Base-by-base conservation (phyloP, 2,113 vertebrate species). In the Sturnus vulgaris region DNA sequence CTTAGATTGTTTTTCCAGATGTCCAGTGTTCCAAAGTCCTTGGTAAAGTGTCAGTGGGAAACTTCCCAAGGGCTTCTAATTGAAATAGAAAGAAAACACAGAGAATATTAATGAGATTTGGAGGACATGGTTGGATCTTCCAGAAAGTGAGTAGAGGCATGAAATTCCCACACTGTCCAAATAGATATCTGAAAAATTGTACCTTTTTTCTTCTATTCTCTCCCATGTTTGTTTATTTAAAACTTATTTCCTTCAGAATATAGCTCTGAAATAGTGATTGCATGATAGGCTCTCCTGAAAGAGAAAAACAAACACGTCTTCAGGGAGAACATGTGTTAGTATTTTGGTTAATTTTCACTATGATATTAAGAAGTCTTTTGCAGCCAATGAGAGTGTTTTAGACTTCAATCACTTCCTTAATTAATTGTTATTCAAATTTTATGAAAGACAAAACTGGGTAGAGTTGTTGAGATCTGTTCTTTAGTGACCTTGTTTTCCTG, bases 251-350 rank as follows among this genome's bases (percentile, higher is more conserved):
- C 21, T 49, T 75, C 56, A 63, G 16, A 55, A 80, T 76, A 68
- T 46, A 49, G 2, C 13, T 23, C 37, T 68, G 59, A 86, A 91
- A 63, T 0, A 0, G 14, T 46, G 13, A 59, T 31, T 2, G 0
- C 11, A 25, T 35, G 15, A 17, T 80, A 72, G 16, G 6, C 10
- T 81, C 11, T 69, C 33, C 24, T 5, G 4, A 84, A 87, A 60
- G 12, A 69, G 16, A 13, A 56, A 50, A 86, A 40, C 31, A 66
- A 23, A 4, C 17, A 3, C 8, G 28, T 28, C 10, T 64, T 89
- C 35, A 56, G 10, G 20, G 12, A 52, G 5, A 86, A 25, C 3
- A 1, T 12, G 9, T 23, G 30, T 65, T 40, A 46, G 31, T 11
- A 69, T 64, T 72, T 50, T 57, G 20, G 52, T 53, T 22, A 9